These are phyloP conservation scores for Oscheius myriophilus DNA, from an alignment of 2,888 invertebrate genomes.

Conservation along the genomic window DNA sequence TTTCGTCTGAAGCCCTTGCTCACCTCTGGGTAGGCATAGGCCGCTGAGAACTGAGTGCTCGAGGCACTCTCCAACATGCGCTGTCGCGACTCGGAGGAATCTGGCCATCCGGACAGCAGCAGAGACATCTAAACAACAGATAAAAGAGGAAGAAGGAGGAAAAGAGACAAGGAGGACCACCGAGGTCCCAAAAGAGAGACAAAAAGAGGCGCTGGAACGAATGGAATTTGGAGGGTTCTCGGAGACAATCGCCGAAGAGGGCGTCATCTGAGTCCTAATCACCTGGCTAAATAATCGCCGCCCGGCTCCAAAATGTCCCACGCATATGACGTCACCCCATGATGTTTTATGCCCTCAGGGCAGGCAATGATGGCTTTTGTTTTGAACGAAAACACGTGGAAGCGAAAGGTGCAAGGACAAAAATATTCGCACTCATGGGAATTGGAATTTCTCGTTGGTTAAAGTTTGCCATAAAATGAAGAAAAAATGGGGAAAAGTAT, in stretches of 20 bases:
- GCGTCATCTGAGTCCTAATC: constrained; percentile 11
- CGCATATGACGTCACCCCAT: background rate
- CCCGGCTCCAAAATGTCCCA: constrained; percentile 11
- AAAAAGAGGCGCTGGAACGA: no score
- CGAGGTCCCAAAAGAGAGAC: no score
- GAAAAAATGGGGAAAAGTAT: no score
- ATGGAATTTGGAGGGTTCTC: background rate
- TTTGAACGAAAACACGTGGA: no score
- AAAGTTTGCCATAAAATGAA: no score
- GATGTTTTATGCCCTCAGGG: no score
- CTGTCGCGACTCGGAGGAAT: constrained; percentile 51
- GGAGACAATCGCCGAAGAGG: background rate
- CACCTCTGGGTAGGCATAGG: constrained; percentile 30
- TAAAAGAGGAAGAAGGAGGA: background rate
- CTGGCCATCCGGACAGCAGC: constrained; percentile 53
- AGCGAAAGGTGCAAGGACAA: no score
- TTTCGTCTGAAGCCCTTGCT: background rate
- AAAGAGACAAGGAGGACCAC: no score
- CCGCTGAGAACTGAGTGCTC: constrained; percentile 42
- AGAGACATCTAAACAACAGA: constrained; percentile 31
- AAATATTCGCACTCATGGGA: no score
- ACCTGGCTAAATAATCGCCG: constrained; percentile 28
- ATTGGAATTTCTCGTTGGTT: no score
- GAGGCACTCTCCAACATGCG: constrained; percentile 52
- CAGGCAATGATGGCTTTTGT: no score